Conservation (phyloP, 2,888 invertebrate genomes). For the Allophyes oxyacanthae region DNA sequence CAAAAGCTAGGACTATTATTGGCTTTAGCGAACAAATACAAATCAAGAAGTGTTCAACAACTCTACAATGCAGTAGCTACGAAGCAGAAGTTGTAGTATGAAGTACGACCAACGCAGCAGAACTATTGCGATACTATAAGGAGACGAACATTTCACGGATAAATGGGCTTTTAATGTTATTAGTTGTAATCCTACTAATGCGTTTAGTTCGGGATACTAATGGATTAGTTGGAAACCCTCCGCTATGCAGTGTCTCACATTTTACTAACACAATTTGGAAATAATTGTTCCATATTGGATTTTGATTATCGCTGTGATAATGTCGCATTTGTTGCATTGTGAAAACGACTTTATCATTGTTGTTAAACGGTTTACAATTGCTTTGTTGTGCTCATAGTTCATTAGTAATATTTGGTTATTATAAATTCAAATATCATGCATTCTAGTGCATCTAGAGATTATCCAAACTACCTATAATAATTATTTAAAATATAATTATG, state of each 20-base stretch:
- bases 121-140: conserved; percentile 55
- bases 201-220: conserved; percentile 73
- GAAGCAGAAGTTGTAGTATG: conserved; percentile 11
- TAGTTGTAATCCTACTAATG: conserved; percentile 77
- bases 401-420: too few relatives aligned
- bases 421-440: too few relatives aligned
- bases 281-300: conserved; percentile 39
- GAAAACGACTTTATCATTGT: conserved; percentile 3
- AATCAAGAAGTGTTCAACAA: too few relatives aligned
- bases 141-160: conserved; percentile 61
- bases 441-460: too few relatives aligned
- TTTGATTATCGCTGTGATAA: conserved; percentile 25
- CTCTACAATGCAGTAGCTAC: background rate
- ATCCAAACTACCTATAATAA: too few relatives aligned
- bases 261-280: conserved; percentile 44
- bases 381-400: background rate
- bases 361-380: background rate
- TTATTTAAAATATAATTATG: too few relatives aligned
- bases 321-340: background rate
- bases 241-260: conserved; percentile 42
- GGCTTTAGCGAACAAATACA: too few relatives aligned
- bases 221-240: conserved; percentile 64
- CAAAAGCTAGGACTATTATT: too few relatives aligned
- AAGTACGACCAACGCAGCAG: conserved; percentile 45
- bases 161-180: conserved; percentile 78